Evolutionary conservation across 1,140 invertebrate genomes (phyloP).

Genomic region (Drosophila fuyamai): DNA sequence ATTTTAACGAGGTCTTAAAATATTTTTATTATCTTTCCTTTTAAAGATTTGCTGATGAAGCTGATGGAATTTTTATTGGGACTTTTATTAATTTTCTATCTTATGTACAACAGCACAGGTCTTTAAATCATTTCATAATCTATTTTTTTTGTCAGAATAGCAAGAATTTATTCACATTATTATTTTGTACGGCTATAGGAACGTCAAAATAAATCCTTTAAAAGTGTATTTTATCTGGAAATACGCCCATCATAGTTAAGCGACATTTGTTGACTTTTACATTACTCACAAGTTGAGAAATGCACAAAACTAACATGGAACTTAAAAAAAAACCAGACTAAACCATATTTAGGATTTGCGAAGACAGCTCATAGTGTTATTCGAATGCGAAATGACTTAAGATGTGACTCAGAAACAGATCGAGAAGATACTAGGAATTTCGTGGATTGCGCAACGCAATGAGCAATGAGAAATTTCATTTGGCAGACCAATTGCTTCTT

Average conservation of each 20-base stretch:
- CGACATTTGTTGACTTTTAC: background rate
- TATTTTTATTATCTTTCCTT: slow-evolving; percentile 10
- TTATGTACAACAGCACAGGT: background rate
- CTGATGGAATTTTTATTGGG: background rate
- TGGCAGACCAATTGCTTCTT: slow-evolving; percentile 32
- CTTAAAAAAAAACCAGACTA: background rate
- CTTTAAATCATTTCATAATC: background rate
- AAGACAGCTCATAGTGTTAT: slow-evolving; percentile 32
- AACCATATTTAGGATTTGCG: slow-evolving; percentile 20
- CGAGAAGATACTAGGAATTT: slow-evolving; percentile 24
- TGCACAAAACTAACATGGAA: background rate
- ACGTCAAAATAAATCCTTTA: too few species aligned
- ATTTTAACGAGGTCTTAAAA: slow-evolving; percentile 7
- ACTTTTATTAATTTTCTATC: background rate
- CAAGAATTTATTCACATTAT: too few species aligned
- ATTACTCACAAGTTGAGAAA: background rate
- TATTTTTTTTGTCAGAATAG: background rate
- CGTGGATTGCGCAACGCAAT: slow-evolving; percentile 38
- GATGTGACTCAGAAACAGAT: slow-evolving; percentile 16
- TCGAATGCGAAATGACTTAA: slow-evolving; percentile 10
- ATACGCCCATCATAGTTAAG: too few species aligned
- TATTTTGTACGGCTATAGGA: too few species aligned
- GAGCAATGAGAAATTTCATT: slow-evolving; percentile 32
- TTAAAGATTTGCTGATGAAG: background rate
- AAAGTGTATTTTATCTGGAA: too few species aligned